phyloP scores from a whole-genome alignment of 1,140 invertebrate genomes.

The Drosophila sproati region DNA sequence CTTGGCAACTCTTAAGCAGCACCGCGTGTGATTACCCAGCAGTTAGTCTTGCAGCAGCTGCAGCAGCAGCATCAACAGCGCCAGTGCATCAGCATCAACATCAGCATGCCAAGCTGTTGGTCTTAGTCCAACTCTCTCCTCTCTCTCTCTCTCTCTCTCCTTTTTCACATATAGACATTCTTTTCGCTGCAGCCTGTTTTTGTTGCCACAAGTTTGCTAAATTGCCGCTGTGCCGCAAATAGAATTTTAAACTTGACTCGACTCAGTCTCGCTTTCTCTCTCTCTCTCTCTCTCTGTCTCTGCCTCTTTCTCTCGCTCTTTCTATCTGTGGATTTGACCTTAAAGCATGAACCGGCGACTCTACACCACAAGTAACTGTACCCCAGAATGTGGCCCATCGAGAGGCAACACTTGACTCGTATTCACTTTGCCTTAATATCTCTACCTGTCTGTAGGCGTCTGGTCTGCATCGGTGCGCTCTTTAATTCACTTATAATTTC shows the following conservation, averaged over 20 bases:
- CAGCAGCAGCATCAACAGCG: slow-evolving; percentile 8
- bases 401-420: slow-evolving; percentile 34
- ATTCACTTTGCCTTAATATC: neutral
- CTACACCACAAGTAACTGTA: slow-evolving; percentile 62
- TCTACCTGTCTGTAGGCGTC: slow-evolving; percentile 23
- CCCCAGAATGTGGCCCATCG: slow-evolving; percentile 13
- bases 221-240: slow-evolving; percentile 79
- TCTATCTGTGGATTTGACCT: slow-evolving; percentile 67
- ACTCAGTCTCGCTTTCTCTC: slow-evolving; percentile 3
- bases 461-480: slow-evolving; percentile 36
- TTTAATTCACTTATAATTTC: slow-evolving; percentile 77
- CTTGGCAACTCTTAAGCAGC: slow-evolving; percentile 68
- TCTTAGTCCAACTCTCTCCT: neutral
- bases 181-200: slow-evolving; percentile 3
- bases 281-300: neutral
- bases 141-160: neutral
- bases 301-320: neutral
- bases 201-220: slow-evolving; percentile 55
- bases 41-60: slow-evolving; percentile 60
- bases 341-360: slow-evolving; percentile 64
- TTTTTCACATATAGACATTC: neutral
- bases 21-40: slow-evolving; percentile 81
- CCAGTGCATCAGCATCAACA: slow-evolving; percentile 57
- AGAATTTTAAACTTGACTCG: slow-evolving; percentile 68
- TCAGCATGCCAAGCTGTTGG: slow-evolving; percentile 57